Evolutionary conservation across 2,113 vertebrate species (phyloP).

Genomic region (Speoplatyrhinus poulsoni): DNA sequence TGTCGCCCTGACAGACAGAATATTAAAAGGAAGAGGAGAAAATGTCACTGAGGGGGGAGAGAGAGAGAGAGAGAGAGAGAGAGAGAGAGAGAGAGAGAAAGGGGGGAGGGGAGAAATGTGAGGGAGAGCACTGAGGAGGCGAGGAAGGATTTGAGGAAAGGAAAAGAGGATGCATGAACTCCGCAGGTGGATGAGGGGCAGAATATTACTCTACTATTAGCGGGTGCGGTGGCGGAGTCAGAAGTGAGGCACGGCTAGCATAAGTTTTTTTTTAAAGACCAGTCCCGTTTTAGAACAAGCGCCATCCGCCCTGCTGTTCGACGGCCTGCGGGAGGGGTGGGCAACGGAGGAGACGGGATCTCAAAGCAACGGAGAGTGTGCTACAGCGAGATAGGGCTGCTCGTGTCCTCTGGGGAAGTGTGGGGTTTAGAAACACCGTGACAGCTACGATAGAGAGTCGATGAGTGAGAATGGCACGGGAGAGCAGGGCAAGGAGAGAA

Average conservation of each 20-base stretch:
- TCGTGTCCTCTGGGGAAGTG: no score
- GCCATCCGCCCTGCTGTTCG: no score
- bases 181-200: no score
- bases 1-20: constrained; percentile 29
- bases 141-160: background rate
- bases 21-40: constrained; percentile 7
- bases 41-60: background rate
- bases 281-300: no score
- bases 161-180: background rate
- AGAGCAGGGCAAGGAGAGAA: constrained; percentile 39
- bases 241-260: constrained; percentile 5
- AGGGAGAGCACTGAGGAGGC: background rate
- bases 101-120: background rate
- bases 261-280: no score
- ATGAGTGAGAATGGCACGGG: constrained; percentile 29
- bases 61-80: constrained; percentile 5
- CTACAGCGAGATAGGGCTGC: no score
- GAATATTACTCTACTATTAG: background rate
- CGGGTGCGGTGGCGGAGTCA: constrained; percentile 2
- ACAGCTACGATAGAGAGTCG: constrained; percentile 25
- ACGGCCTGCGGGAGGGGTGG: no score
- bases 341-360: background rate
- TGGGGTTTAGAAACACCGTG: no score
- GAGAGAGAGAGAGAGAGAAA: constrained; percentile 1
- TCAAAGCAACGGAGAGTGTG: no score